Conservation (phyloP, 2,888 invertebrate genomes). For the Temnothorax unifasciatus region DNA sequence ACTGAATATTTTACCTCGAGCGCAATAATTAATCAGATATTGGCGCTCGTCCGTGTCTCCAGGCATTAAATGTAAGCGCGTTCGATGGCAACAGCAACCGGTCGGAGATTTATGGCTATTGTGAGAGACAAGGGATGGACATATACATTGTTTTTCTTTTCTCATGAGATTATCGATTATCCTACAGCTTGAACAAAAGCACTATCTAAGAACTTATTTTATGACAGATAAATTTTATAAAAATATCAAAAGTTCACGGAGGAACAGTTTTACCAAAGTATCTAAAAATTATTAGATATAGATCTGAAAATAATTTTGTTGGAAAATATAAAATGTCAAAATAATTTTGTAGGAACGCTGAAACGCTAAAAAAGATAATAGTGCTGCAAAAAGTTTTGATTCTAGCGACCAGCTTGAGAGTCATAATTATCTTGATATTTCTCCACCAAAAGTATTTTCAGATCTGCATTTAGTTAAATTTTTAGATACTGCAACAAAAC, state of each 20-base stretch:
- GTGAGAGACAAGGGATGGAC: slow-evolving; percentile 39
- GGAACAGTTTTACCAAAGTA: not conserved
- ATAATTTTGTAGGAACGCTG: too few relatives aligned
- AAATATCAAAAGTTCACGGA: not conserved
- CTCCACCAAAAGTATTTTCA: too few relatives aligned
- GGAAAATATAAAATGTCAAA: too few relatives aligned
- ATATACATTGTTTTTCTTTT: slow-evolving; percentile 50
- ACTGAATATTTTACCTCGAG: not conserved
- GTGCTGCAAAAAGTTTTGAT: not conserved
- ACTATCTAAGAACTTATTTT: not conserved
- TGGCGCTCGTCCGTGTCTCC: not conserved
- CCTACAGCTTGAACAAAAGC: slow-evolving; percentile 7
- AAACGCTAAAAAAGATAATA: too few relatives aligned
- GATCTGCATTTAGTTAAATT: too few relatives aligned
- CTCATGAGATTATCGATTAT: slow-evolving; percentile 57
- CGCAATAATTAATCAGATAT: slow-evolving; percentile 15
- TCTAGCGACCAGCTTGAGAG: not conserved
- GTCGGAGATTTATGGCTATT: slow-evolving; percentile 15
- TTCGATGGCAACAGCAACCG: slow-evolving; percentile 47
- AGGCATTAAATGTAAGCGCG: slow-evolving; percentile 8
- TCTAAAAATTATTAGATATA: too few relatives aligned
- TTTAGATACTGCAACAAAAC: too few relatives aligned
- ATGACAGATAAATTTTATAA: not conserved
- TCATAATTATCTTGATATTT: not conserved
- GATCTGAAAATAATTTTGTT: too few relatives aligned